Evolutionary conservation across 2,113 vertebrate genomes (phyloP), one percentile per base, ranked within the genome.

Genomic region (Oryzias woworae): DNA sequence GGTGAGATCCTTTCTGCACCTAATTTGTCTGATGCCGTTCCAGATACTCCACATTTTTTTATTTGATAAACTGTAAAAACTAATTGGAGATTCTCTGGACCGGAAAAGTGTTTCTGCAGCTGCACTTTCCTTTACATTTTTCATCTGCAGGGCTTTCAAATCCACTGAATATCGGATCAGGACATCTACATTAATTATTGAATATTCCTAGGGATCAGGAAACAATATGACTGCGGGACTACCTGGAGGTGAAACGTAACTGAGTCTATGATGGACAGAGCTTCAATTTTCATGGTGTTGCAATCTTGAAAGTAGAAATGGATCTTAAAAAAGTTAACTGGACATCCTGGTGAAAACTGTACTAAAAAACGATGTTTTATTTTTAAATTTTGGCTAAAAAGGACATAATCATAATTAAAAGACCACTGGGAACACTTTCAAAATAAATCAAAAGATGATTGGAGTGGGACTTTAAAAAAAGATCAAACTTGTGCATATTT

Each of bases 1-100:
- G 94, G 95, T 97, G 63, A 84, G 74, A 0, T 18, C 23, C 16
- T 15, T 36, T 45, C 46, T 50, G 4, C 36, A 14, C 2, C 54
- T 58, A 5, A 26, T 28, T 20, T 14, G 4, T 16, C 15, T 47
- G 43, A 24, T 17, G 26, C 12, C 26, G n/a, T 4, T 23, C 23
- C 5, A 22, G 20, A 23, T 14, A 36, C 36, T 36, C 36, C 2
- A 36, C 36, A 12, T 36, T 12, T 28, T 50, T 22, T 22, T 7
- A 23, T 23, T 3, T 3, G 22, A 22, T 50, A n/a, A 8, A 7
- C 14, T 24, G 24, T 5, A 20, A 12, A 28, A 50, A 50, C 13
- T 14, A 3, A 22, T 22, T n/a, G 20, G 14, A 31, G n/a, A 31
- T 3, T 13, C 7, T 28, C 26, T 4, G n/a, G n/a, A 7, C 17